A percentile compares a stretch with the other conserved stretches of the same genome.
phyloP scores from a whole-genome alignment of 2,113 vertebrate species.

The Salvelinus fontinalis region DNA sequence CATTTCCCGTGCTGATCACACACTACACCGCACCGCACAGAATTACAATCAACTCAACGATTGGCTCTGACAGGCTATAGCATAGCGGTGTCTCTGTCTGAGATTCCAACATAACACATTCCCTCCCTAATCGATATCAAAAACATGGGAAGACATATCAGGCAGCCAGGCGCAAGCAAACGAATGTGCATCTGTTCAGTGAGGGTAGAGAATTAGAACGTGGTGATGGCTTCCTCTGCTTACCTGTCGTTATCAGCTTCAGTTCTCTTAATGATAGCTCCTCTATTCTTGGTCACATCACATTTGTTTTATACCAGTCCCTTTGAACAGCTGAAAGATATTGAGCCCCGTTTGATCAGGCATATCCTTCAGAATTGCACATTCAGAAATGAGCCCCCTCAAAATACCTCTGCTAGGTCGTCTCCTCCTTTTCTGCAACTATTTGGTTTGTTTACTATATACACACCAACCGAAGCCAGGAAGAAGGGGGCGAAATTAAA shows the following conservation, averaged over 20 bases:
- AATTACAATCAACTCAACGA: conserved; percentile 43
- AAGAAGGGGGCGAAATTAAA: conserved; percentile 15
- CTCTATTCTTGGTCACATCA: conserved; percentile 95
- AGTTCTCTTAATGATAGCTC: conserved; percentile 90
- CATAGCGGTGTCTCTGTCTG: conserved; percentile 34
- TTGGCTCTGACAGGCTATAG: conserved; percentile 64
- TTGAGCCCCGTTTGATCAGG: conserved; percentile 88
- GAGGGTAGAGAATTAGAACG: conserved; percentile 69
- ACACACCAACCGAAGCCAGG: conserved; percentile 41
- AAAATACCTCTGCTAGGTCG: conserved; percentile 11
- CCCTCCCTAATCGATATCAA: conserved; percentile 79
- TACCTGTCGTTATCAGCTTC: conserved; percentile 90
- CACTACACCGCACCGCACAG: background rate
- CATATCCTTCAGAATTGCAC: conserved; percentile 90
- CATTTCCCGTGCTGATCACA: conserved; percentile 45
- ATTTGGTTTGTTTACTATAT: conserved; percentile 54
- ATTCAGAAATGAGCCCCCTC: conserved; percentile 81
- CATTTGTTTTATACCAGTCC: conserved; percentile 90
- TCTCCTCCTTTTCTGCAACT: conserved; percentile 42
- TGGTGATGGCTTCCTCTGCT: conserved; percentile 75
- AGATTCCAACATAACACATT: conserved; percentile 62
- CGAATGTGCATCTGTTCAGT: conserved; percentile 68
- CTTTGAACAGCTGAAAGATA: conserved; percentile 97
- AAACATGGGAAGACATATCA: conserved; percentile 51
- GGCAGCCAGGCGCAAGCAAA: conserved; percentile 67